Evolutionary conservation across 2,113 vertebrate genomes (phyloP).

Genomic region (Trinectes maculatus): DNA sequence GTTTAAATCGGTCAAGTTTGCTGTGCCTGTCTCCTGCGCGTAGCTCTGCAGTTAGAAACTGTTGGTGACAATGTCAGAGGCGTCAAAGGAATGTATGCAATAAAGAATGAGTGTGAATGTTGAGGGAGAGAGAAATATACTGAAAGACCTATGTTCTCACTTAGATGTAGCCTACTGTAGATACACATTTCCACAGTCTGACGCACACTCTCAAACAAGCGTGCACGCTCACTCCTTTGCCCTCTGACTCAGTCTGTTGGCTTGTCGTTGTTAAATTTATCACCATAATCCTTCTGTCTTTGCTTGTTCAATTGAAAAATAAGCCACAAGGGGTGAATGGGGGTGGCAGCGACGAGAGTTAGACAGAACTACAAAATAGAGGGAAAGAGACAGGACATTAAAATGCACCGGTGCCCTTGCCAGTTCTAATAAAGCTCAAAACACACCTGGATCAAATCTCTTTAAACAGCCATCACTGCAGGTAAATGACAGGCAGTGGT

Average conservation of each 20-base stretch:
- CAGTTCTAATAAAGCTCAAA: constrained; percentile 60
- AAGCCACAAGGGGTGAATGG: constrained; percentile 1
- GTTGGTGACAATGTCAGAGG: not conserved
- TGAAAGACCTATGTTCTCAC: not conserved
- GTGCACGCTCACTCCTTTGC: constrained; percentile 27
- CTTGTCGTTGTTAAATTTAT: constrained; percentile 54
- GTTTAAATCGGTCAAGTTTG: constrained; percentile 26
- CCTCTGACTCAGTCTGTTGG: constrained; percentile 52
- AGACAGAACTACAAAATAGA: constrained; percentile 32
- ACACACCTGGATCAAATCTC: constrained; percentile 58
- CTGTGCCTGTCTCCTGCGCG: not conserved
- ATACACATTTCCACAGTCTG: not conserved
- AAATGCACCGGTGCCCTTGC: constrained; percentile 70
- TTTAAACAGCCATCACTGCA: constrained; percentile 55
- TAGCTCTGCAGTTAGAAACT: constrained; percentile 8
- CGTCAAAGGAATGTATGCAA: not conserved
- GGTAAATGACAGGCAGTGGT: constrained; percentile 12
- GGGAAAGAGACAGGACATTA: constrained; percentile 50
- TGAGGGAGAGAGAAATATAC: not conserved
- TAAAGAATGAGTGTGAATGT: not conserved
- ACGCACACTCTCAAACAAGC: not conserved
- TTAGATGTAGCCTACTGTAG: not conserved
- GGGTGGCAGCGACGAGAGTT: constrained; percentile 14
- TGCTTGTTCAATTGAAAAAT: constrained; percentile 54
- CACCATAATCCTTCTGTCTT: constrained; percentile 55